These are phyloP conservation scores for Pseudochirops cupreus DNA, from an alignment of 2,797 vertebrate genomes.

Conservation along the genomic window DNA sequence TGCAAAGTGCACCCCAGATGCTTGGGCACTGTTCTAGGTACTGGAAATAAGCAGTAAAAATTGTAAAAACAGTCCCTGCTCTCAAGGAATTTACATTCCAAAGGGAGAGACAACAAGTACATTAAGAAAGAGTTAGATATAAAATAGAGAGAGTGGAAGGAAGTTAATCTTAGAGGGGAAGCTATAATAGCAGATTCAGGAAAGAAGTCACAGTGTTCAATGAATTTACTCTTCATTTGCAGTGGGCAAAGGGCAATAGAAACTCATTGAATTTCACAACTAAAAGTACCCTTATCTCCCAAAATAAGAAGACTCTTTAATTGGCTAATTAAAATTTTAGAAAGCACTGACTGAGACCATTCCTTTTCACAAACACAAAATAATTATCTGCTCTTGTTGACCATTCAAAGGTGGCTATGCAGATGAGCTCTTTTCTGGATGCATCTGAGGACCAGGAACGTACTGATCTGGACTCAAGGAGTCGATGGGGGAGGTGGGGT, in stretches of 20 bases:
- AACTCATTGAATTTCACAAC: background rate
- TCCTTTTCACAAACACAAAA: constrained; percentile 50
- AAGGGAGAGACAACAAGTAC: background rate
- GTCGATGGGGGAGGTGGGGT: background rate
- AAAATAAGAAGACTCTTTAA: constrained; percentile 43
- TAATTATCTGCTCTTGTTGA: constrained; percentile 24
- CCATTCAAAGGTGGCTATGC: background rate
- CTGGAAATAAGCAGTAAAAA: background rate
- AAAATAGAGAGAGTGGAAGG: background rate
- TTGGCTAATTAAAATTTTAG: constrained; percentile 44
- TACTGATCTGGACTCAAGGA: background rate
- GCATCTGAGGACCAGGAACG: constrained; percentile 14
- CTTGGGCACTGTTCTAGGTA: background rate
- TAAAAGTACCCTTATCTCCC: constrained; percentile 4
- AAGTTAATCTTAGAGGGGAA: background rate
- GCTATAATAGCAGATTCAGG: background rate
- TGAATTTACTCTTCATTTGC: background rate
- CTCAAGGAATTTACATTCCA: background rate
- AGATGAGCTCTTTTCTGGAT: constrained; percentile 6
- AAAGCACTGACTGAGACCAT: constrained; percentile 39
- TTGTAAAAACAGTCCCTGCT: background rate
- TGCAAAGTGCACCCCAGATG: background rate
- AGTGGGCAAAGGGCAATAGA: background rate
- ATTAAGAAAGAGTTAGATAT: constrained; percentile 32
- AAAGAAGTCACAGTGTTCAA: background rate